Base-by-base conservation (phyloP, 2,113 vertebrate species). In the Aythya baeri region DNA sequence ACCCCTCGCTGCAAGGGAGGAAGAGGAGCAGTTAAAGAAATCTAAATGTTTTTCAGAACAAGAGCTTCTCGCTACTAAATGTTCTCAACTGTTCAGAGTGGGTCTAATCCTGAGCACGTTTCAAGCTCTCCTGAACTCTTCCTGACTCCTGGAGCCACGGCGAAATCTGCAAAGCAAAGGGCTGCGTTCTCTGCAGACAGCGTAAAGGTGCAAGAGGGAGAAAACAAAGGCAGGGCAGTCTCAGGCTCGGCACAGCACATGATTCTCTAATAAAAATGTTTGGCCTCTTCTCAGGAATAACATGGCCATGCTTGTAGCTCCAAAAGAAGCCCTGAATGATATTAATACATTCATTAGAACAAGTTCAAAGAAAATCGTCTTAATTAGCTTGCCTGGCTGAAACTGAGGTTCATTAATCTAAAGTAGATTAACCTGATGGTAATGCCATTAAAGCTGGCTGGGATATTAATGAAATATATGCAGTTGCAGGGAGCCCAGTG, bases 321-420 rank as follows among this genome's bases (percentile, higher is more conserved):
- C 90, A 68, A 94, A 93, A 96, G 93, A 92, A 95, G 93, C 95
- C 93, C 73, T 88, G 88, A 93, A 96, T 80, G 97, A 96, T 95
- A 96, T 94, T 96, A 97, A 97, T 94, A 88, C 91, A 88, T 96
- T 97, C 94, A 97, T 97, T 96, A 97, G 91, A 91, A 94, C 83
- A 90, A 97, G 97, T 97, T 96, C 97, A 97, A 97, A 97, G 96
- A 96, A 95, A 96, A 95, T 94, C 88, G 91, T 93, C 87, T 96
- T 97, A 97, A 97, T 97, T 97, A 97, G 96, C 95, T 96, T 97
- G 96, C 94, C 94, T 95, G 96, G 88, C 95, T 96, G 96, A 97
- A 97, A 94, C 88, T 83, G 88, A 94, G 91, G 91, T 94, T 97
- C 91, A 95, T 96, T 97, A 93, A 96, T 97, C 96, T 95, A 70